Percentiles rank a stretch among this genome's conserved stretches.
Evolutionary conservation across 2,888 invertebrate genomes (phyloP).

Genomic region (Dichetophora obliterata): DNA sequence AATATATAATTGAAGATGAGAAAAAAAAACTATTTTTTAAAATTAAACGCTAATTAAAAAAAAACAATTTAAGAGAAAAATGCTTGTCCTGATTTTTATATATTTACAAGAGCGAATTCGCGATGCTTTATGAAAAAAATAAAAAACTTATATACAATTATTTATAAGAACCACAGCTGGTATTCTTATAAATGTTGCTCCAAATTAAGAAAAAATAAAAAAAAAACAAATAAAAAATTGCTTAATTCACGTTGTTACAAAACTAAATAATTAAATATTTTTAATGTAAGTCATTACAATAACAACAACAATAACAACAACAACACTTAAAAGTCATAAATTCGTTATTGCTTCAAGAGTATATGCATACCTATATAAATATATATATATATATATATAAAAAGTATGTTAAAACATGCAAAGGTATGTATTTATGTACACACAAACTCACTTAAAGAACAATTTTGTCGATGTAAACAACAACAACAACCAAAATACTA

Average conservation of each 20-base stretch:
- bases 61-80: conserved; percentile 35
- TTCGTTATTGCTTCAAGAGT: conserved; percentile 37
- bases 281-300: not conserved
- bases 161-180: conserved; percentile 26
- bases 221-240: conserved; percentile 18
- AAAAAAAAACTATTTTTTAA: conserved; percentile 43
- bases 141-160: not conserved
- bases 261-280: not conserved
- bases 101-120: conserved; percentile 45
- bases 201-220: conserved; percentile 8
- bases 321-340: conserved; percentile 15
- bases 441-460: too few relatives aligned
- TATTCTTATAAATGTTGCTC: conserved; percentile 14
- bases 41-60: conserved; percentile 38
- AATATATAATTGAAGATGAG: conserved; percentile 38
- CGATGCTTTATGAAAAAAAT: conserved; percentile 32
- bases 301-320: not conserved
- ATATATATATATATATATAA: too few relatives aligned
- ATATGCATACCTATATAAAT: too few relatives aligned
- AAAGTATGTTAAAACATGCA: not conserved
- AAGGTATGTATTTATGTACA: not conserved
- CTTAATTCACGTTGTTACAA: conserved; percentile 22
- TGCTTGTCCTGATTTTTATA: conserved; percentile 51
- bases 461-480: not conserved
- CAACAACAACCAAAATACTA: not conserved